These are phyloP conservation scores for Platalea minor DNA, from an alignment of 2,797 vertebrate species.

Conservation along the genomic window DNA sequence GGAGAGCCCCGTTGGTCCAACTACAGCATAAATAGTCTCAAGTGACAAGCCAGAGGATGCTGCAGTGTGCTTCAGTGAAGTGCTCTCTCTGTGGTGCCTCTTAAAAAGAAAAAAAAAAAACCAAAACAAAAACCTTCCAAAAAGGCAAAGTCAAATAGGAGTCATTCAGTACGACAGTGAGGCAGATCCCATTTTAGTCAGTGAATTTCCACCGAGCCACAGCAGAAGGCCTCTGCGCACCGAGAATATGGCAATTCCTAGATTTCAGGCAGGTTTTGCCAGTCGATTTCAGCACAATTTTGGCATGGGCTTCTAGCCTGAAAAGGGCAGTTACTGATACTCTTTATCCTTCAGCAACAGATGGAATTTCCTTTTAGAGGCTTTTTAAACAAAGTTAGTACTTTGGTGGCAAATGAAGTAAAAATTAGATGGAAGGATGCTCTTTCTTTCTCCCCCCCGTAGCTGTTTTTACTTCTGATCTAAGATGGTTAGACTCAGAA, in stretches of 20 bases:
- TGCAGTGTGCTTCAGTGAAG: constrained; percentile 11
- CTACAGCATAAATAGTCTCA: not conserved
- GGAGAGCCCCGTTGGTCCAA: not conserved
- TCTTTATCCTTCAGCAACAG: not conserved
- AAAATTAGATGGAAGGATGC: not conserved
- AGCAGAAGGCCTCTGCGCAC: constrained; percentile 18
- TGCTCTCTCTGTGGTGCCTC: constrained; percentile 23
- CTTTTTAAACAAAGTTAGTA: not conserved
- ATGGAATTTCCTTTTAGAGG: not conserved
- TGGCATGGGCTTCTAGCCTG: not conserved
- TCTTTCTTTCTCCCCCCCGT: not conserved
- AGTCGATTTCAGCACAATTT: not conserved
- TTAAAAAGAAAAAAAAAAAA: not conserved
- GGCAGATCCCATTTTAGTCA: constrained; percentile 8
- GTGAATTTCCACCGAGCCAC: constrained; percentile 40
- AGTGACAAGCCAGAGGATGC: not conserved
- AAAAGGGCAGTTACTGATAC: not conserved
- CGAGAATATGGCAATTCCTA: not conserved
- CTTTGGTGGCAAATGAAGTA: not conserved
- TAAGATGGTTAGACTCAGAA: not conserved
- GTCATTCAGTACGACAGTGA: not conserved
- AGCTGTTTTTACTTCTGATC: not conserved
- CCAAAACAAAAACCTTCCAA: not conserved
- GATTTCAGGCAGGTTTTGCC: not conserved
- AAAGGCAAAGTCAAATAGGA: constrained; percentile 53